Conservation (phyloP, 2,888 invertebrate genomes). For the Agrotis clavis region DNA sequence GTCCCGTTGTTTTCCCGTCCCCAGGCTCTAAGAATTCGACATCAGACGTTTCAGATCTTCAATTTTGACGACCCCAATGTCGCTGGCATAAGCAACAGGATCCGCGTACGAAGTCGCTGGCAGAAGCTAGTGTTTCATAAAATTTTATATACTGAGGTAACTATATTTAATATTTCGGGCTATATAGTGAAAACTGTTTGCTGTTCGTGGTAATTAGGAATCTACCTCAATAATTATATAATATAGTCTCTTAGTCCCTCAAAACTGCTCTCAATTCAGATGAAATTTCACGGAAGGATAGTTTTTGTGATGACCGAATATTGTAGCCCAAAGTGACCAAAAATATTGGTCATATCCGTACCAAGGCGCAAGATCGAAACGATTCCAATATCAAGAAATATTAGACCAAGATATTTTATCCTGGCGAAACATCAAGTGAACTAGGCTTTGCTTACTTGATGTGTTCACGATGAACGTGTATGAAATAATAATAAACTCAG, state of each 20-base stretch:
- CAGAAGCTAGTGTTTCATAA: conserved; percentile 14
- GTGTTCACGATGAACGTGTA: background rate
- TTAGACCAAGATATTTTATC: background rate
- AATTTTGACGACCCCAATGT: no score
- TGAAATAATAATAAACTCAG: background rate
- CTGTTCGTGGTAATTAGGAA: background rate
- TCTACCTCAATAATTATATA: background rate
- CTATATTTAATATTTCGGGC: no score
- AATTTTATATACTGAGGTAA: no score
- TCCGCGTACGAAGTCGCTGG: no score
- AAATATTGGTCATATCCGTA: background rate
- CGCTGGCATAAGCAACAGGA: no score
- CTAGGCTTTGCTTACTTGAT: background rate
- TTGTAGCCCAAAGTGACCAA: conserved; percentile 9
- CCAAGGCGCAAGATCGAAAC: background rate
- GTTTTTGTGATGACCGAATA: conserved; percentile 25
- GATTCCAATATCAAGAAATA: background rate
- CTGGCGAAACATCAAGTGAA: background rate
- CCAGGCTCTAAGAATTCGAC: no score
- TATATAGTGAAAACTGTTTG: no score
- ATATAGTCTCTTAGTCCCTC: conserved; percentile 14
- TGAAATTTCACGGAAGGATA: conserved; percentile 32
- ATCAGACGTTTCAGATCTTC: no score
- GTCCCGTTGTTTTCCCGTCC: no score
- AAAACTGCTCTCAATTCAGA: conserved; percentile 6